Evolutionary conservation across 1,140 invertebrate species (phyloP).

Genomic region (Elysia chlorotica): DNA sequence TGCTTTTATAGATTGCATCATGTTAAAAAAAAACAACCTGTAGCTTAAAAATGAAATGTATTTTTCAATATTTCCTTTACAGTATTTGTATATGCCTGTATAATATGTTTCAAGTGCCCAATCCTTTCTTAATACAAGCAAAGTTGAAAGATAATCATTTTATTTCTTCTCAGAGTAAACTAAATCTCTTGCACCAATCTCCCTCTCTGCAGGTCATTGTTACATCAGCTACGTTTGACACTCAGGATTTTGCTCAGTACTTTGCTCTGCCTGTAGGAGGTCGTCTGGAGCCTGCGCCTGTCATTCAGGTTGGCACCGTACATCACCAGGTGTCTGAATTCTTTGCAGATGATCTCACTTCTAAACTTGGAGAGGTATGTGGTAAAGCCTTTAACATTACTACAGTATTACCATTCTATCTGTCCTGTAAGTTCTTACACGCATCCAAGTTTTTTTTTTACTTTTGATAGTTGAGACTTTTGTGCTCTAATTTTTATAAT

Average conservation of each 20-base stretch:
- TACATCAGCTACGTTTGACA: constrained; percentile 62
- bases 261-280: constrained; percentile 49
- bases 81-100: not conserved
- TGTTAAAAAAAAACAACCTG: no score
- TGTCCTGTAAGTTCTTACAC: no score
- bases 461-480: no score
- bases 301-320: constrained; percentile 51
- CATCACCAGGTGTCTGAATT: constrained; percentile 50
- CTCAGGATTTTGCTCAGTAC: constrained; percentile 54
- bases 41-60: no score
- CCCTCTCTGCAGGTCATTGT: constrained; percentile 48
- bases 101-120: no score
- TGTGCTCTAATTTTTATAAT: no score
- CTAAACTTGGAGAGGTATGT: constrained; percentile 39
- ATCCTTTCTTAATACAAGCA: no score
- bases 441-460: no score
- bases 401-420: no score
- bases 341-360: constrained; percentile 52
- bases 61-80: not conserved
- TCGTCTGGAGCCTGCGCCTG: constrained; percentile 49
- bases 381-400: no score
- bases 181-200: not conserved
- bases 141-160: not conserved
- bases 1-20: no score
- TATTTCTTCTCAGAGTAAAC: not conserved